These are phyloP conservation scores for Tryphoninae sp. DNA, from an alignment of 2,888 invertebrate species.

Conservation along the genomic window DNA sequence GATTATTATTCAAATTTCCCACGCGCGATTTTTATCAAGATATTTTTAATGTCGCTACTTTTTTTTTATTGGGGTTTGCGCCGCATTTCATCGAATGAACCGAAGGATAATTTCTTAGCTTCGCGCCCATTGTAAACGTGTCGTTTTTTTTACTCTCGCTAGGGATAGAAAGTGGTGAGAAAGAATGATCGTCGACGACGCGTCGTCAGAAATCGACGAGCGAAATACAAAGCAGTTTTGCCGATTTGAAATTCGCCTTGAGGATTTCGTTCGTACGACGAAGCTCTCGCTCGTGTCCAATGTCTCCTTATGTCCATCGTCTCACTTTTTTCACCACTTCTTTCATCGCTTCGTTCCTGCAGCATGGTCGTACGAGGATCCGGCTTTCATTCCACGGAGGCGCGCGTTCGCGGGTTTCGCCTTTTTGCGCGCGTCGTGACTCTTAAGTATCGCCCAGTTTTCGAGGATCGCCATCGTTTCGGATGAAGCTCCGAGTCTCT, in stretches of 20 bases:
- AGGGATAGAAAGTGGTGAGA: constrained; percentile 66
- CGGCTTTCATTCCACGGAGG: constrained; percentile 70
- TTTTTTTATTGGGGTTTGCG: background rate
- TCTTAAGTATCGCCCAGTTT: constrained; percentile 76
- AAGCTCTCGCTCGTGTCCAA: constrained; percentile 48
- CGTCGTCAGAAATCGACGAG: constrained; percentile 61
- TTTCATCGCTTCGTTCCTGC: constrained; percentile 46
- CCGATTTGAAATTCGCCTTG: constrained; percentile 69
- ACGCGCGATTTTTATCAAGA: background rate
- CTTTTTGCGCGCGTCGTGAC: constrained; percentile 71
- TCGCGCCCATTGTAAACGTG: constrained; percentile 43
- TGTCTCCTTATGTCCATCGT: constrained; percentile 63
- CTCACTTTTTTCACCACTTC: constrained; percentile 60
- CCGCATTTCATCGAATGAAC: background rate
- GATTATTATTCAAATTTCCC: background rate
- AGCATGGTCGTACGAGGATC: constrained; percentile 58
- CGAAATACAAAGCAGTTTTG: constrained; percentile 69
- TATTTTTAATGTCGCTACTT: background rate
- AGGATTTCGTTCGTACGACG: constrained; percentile 60
- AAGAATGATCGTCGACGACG: constrained; percentile 51
- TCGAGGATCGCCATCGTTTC: constrained; percentile 61
- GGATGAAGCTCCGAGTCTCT: constrained; percentile 41
- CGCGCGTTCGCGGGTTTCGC: constrained; percentile 68
- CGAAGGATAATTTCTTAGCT: background rate
- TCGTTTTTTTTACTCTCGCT: constrained; percentile 31